A percentile compares a stretch with the other conserved stretches of the same genome.
These are phyloP conservation scores for Aspidiotus rigidus DNA, from an alignment of 2,888 invertebrate genomes.

Conservation along the genomic window DNA sequence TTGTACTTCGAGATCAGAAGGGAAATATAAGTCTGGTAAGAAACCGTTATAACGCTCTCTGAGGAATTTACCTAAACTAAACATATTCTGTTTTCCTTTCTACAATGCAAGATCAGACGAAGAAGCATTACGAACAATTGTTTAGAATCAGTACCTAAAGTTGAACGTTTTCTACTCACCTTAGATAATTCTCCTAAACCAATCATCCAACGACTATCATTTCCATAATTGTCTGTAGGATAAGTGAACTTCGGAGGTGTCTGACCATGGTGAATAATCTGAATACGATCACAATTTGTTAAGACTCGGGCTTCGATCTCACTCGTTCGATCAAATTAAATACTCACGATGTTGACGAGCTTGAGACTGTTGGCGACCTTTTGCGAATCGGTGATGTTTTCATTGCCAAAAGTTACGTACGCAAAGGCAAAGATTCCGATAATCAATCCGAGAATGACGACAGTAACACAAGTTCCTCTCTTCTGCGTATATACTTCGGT, in stretches of 20 bases:
- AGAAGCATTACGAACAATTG: not conserved
- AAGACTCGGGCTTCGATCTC: too few relatives aligned
- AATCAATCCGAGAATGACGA: slow-evolving; percentile 24
- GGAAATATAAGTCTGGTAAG: slow-evolving; percentile 52
- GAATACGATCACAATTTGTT: slow-evolving; percentile 24
- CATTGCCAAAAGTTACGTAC: slow-evolving; percentile 31
- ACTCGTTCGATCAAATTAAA: not conserved
- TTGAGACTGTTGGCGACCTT: slow-evolving; percentile 10
- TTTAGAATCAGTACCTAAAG: not conserved
- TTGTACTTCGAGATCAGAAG: slow-evolving; percentile 55
- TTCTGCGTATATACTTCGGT: slow-evolving; percentile 29
- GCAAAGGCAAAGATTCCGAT: slow-evolving; percentile 30
- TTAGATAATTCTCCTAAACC: slow-evolving; percentile 81
- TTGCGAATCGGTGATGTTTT: slow-evolving; percentile 5
- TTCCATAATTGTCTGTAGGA: slow-evolving; percentile 68
- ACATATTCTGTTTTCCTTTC: slow-evolving; percentile 57
- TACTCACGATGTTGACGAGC: slow-evolving; percentile 29
- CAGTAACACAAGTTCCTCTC: slow-evolving; percentile 29
- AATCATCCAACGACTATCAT: slow-evolving; percentile 66
- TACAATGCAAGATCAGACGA: slow-evolving; percentile 41
- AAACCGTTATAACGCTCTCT: slow-evolving; percentile 55
- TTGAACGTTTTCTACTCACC: slow-evolving; percentile 44
- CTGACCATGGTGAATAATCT: slow-evolving; percentile 77
- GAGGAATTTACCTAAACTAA: slow-evolving; percentile 56
- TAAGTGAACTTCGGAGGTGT: slow-evolving; percentile 66